phyloP scores from a whole-genome alignment of 2,113 vertebrate species.

The Phalacrocorax aristotelis region DNA sequence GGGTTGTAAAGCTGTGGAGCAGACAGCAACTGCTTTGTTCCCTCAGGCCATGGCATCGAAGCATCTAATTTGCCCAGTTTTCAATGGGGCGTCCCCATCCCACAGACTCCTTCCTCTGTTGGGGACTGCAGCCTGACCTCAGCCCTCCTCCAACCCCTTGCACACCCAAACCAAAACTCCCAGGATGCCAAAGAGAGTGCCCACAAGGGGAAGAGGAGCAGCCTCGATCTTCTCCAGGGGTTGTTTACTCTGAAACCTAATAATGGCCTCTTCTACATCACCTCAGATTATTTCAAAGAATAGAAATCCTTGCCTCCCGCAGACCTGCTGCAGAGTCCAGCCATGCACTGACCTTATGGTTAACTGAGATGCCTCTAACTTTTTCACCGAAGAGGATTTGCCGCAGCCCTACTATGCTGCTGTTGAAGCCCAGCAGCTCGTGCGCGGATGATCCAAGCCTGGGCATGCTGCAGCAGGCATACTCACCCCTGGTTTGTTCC shows the following conservation, averaged over 20 bases:
- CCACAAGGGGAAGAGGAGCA: not conserved
- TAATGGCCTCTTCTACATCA: not conserved
- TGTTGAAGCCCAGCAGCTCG: not conserved
- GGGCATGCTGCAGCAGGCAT: rapidly evolving
- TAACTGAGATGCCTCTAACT: not conserved
- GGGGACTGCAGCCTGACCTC: rapidly evolving
- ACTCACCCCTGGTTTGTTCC: conserved; percentile 98
- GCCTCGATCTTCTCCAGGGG: not conserved
- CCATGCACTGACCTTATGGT: rapidly evolving
- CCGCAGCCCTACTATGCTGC: not conserved
- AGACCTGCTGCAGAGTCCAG: not conserved
- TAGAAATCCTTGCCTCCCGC: rapidly evolving
- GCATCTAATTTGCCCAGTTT: not conserved
- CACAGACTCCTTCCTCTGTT: rapidly evolving
- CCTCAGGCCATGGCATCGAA: not conserved
- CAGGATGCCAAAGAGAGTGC: not conserved
- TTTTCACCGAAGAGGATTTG: not conserved
- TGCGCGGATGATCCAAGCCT: not conserved
- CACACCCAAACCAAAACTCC: not conserved
- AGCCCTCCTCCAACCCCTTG: not conserved
- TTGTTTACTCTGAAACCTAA: not conserved
- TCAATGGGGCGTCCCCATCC: rapidly evolving
- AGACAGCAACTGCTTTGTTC: rapidly evolving
- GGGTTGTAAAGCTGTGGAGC: not conserved
- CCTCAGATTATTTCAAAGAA: not conserved